Percentiles rank a stretch among this genome's conserved stretches.
These are phyloP conservation scores for Therioaphis trifolii DNA, from an alignment of 2,888 invertebrate genomes.

Conservation along the genomic window DNA sequence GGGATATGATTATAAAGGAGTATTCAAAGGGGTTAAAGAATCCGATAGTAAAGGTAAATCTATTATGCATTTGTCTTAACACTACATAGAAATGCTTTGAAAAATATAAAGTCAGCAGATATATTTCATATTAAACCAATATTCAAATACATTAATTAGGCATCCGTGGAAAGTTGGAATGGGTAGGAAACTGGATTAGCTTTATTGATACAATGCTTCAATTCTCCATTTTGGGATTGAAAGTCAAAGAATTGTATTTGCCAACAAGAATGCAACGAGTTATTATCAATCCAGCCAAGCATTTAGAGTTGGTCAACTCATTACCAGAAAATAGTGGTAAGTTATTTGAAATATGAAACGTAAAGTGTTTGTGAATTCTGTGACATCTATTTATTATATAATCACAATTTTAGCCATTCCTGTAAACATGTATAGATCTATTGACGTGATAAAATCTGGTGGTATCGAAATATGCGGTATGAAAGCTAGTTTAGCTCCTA, in stretches of 20 bases:
- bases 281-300: conserved; percentile 82
- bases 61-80: background rate
- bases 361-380: no score
- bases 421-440: conserved; percentile 77
- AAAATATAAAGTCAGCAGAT: no score
- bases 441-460: conserved; percentile 81
- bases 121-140: background rate
- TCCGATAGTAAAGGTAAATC: conserved; percentile 76
- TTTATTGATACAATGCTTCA: conserved; percentile 97
- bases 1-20: conserved; percentile 86
- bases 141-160: conserved; percentile 68
- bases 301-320: conserved; percentile 68
- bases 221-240: conserved; percentile 83
- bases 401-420: conserved; percentile 50
- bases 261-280: conserved; percentile 88
- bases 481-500: conserved; percentile 89
- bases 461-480: conserved; percentile 90
- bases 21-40: conserved; percentile 82
- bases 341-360: background rate
- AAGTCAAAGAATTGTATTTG: conserved; percentile 83
- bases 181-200: conserved; percentile 93
- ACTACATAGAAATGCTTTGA: no score
- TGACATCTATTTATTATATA: background rate
- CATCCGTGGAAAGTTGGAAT: conserved; percentile 78
- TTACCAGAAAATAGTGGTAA: background rate